Evolutionary conservation across 2,888 invertebrate species (phyloP), one percentile per base, ranked within the genome.

Genomic region (Dendrolimus pini): DNA sequence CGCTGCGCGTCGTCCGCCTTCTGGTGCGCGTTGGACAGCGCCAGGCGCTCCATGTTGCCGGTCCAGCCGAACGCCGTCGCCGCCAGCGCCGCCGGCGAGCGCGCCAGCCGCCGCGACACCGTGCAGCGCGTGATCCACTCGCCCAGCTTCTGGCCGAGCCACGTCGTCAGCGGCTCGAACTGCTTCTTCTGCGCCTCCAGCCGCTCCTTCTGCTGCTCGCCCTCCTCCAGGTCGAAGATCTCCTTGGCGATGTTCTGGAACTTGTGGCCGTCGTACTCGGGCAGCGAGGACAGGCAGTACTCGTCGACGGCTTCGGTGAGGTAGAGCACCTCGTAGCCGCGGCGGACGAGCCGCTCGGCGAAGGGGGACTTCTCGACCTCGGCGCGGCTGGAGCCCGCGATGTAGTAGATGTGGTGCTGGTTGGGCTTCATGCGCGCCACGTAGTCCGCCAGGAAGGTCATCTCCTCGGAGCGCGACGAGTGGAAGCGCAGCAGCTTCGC

Each of bases 191-290:
- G 80, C 59, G 93, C 93, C 78, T 98, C 97, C 73, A 94, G 87
- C 66, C 93, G 93, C 80, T 96, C 95, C 85, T 96, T 96, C 63
- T 91, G 91, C 65, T 87, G 91, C 70, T 93, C 93, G 13, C 93
- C 92, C 74, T 97, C 97, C 54, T 95, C 94, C 9, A 99, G 86
- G 67, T 95, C 94, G 80, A 99, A 95, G 47, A 98, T 98, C 91
- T 99, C 99, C 90, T 99, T 99, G 69, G 99, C 99, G 58, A 99
- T 97, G 83, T 99, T 99, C 89, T 98, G 98, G 96, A 99, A 99
- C 89, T 98, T 99, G 91, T 98, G 98, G 58, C 98, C 98, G 75
- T 99, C 99, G 87, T 97, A 99, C 89, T 99, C 99, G 1, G 99
- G 98, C 82, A 99, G 92, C 55, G 98, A 95, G 56, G 98, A 97